A percentile compares a stretch with the other conserved stretches of the same genome.
These are phyloP conservation scores for Lateolabrax maculatus DNA, from an alignment of 2,797 vertebrate genomes.

Conservation along the genomic window DNA sequence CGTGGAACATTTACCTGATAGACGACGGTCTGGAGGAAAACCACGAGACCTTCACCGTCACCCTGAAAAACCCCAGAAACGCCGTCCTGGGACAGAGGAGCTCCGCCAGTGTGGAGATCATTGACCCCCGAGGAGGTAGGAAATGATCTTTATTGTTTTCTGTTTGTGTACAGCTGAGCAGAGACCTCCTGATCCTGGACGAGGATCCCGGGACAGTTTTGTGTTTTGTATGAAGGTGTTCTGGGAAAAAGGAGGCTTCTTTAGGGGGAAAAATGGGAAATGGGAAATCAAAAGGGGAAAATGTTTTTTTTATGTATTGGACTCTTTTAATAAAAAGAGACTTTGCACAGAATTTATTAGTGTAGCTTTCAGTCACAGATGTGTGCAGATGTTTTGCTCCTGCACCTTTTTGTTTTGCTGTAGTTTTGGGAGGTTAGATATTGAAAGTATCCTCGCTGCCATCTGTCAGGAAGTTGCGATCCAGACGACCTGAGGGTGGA, in stretches of 20 bases:
- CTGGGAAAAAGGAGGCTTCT: background rate
- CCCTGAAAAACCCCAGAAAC: slow-evolving; percentile 77
- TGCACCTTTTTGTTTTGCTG: background rate
- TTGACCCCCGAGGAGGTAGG: slow-evolving; percentile 80
- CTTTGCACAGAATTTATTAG: too few species aligned
- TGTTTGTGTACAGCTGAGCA: too few species aligned
- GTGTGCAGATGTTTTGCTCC: background rate
- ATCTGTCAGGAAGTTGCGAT: slow-evolving; percentile 75
- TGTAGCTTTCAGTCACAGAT: background rate
- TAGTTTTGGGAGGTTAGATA: too few species aligned
- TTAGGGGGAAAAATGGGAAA: too few species aligned
- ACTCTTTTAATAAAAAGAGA: too few species aligned
- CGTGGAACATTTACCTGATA: slow-evolving; percentile 81
- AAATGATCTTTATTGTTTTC: background rate
- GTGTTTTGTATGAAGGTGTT: background rate
- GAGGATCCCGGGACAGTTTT: too few species aligned
- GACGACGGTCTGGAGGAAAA: slow-evolving; percentile 87
- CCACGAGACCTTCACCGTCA: slow-evolving; percentile 81
- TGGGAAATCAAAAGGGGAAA: too few species aligned
- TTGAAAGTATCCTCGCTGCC: background rate
- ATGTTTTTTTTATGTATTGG: too few species aligned
- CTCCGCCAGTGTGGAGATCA: slow-evolving; percentile 78
- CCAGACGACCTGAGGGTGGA: slow-evolving; percentile 62
- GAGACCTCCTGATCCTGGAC: background rate
- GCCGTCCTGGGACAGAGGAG: slow-evolving; percentile 80